Evolutionary conservation across 1,140 invertebrate genomes (phyloP).

Genomic region (Monomorium pharaonis): DNA sequence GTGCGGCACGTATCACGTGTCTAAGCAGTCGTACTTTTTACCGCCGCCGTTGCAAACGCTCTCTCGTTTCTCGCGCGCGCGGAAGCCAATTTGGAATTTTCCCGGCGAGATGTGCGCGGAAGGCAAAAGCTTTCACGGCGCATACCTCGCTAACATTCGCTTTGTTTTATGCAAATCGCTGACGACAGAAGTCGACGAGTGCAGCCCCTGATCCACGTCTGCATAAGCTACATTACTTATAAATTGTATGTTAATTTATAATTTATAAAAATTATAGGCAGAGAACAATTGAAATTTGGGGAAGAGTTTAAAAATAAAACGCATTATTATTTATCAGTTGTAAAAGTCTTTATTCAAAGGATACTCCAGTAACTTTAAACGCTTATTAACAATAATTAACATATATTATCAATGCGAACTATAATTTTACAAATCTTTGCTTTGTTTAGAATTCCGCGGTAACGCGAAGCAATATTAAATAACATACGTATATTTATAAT

Average conservation of each 20-base stretch:
- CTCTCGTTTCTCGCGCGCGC: neutral
- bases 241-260: constrained; percentile 1
- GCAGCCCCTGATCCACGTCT: neutral
- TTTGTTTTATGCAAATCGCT: constrained; percentile 45
- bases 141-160: constrained; percentile 21
- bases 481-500: no score
- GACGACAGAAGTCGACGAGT: constrained; percentile 1
- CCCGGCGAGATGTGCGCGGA: neutral
- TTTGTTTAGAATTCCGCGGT: no score
- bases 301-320: no score
- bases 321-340: no score
- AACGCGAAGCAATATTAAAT: no score
- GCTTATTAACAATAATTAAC: no score
- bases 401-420: no score
- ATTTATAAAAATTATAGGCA: neutral
- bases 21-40: constrained; percentile 48
- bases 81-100: constrained; percentile 45
- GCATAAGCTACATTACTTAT: neutral
- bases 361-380: no score
- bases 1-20: neutral
- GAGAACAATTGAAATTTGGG: no score
- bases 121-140: constrained; percentile 3
- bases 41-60: neutral
- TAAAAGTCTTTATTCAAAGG: no score
- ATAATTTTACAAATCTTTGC: no score